Base-by-base conservation (phyloP, 2,797 vertebrate species). In the Pogoniulus pusillus region DNA sequence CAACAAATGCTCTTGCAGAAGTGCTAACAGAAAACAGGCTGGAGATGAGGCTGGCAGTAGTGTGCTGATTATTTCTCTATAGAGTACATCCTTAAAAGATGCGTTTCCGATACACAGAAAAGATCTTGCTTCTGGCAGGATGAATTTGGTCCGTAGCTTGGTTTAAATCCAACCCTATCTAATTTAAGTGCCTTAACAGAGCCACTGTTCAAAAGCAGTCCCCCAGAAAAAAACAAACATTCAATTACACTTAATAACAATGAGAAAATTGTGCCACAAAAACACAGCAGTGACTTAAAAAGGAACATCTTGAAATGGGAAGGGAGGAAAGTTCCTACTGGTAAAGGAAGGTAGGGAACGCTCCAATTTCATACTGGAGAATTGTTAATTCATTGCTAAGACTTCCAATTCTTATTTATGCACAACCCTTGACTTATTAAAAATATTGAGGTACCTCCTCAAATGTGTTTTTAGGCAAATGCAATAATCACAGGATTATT, bases 121-220 rank as follows among this genome's bases (percentile, higher is more conserved):
- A n/a, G 0, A 17, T 30, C 17, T 57, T 82, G 3, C 8, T 74
- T 72, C 45, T 58, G 4, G 0, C 4, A 51, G 11, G 12, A 37
- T 71, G 23, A 73, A 58, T 74, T 73, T 71, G 72, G 23, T 8
- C 26, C 4, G 20, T 19, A 22, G 1, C 0, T 75, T 43, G 2
- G 2, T 69, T 66, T 35, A 49, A 16, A 3, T 68, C 77, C 85
- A 16, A 10, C 30, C 14, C 7, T 12, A 11, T 27, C 15, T 72
- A 70, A 60, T 39, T 64, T 64, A 53, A 17, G 7, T 24, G 5
- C 10, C 13, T 43, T 58, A 68, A 58, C 5, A 78, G 29, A 82
- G 16, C 9, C 23, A 47, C 14, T 6, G 17, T 0, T 1, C 6
- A 14, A 1, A 39, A 7, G 4, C 2, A 41, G 18, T 30, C 66